phyloP scores from a whole-genome alignment of 2,113 vertebrate species.

The Agapornis roseicollis region DNA sequence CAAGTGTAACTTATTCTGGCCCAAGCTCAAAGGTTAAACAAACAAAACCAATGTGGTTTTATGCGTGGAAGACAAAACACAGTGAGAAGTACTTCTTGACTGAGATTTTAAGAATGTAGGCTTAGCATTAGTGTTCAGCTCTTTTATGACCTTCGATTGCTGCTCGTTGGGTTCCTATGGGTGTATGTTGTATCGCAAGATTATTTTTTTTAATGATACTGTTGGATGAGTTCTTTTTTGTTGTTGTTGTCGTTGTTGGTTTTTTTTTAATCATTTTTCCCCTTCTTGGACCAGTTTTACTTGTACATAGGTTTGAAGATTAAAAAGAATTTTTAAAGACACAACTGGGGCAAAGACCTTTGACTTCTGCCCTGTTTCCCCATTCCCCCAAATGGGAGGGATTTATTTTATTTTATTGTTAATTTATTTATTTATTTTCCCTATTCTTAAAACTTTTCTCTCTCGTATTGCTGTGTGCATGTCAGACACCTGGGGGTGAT shows the following conservation, averaged over 20 bases:
- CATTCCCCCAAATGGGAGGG: constrained; percentile 77
- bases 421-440: constrained; percentile 69
- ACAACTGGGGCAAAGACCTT: constrained; percentile 62
- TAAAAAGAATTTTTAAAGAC: constrained; percentile 64
- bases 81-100: constrained; percentile 74
- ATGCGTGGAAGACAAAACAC: constrained; percentile 70
- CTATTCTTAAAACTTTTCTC: constrained; percentile 83
- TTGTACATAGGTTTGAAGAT: constrained; percentile 87
- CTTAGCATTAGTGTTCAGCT: constrained; percentile 86
- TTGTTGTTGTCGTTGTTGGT: constrained; percentile 40
- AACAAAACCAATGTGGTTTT: constrained; percentile 19
- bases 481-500: constrained; percentile 77
- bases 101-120: constrained; percentile 92
- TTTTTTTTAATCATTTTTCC: constrained; percentile 45
- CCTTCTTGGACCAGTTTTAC: constrained; percentile 72
- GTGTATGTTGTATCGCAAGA: constrained; percentile 81
- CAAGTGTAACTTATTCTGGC: constrained; percentile 78
- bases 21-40: constrained; percentile 71
- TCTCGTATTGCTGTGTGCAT: constrained; percentile 94
- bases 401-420: constrained; percentile 34
- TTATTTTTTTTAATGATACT: constrained; percentile 55
- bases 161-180: constrained; percentile 88
- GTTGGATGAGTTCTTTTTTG: constrained; percentile 63
- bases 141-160: constrained; percentile 85
- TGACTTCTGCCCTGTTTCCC: constrained; percentile 73